Conservation (phyloP, 1,140 invertebrate species). For the Popillia japonica region DNA sequence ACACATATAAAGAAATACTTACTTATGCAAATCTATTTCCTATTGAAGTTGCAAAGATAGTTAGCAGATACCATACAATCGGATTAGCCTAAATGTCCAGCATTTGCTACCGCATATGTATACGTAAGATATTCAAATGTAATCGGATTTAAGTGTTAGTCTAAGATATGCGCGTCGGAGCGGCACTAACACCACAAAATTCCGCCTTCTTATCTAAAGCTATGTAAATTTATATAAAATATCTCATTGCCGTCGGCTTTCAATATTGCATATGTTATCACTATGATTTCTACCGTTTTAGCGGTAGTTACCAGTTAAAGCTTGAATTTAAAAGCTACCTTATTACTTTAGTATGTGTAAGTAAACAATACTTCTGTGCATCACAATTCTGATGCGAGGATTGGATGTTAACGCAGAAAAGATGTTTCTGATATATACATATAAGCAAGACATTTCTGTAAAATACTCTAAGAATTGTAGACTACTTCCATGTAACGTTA, state of each 20-base stretch:
- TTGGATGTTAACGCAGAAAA: too few relatives aligned
- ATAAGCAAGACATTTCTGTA: too few relatives aligned
- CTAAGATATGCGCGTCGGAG: background rate
- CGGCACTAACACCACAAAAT: background rate
- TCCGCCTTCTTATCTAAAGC: conserved; percentile 4
- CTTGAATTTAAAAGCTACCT: too few relatives aligned
- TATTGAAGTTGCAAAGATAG: conserved; percentile 10
- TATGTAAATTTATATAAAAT: conserved; percentile 13
- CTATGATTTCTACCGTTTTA: background rate
- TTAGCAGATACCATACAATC: background rate
- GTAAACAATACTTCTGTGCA: too few relatives aligned
- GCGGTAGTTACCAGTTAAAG: background rate
- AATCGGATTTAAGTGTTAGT: conserved; percentile 32
- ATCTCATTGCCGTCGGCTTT: background rate
- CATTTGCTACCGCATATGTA: background rate
- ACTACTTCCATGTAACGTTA: too few relatives aligned
- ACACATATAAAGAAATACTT: background rate
- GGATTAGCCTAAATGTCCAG: conserved; percentile 7
- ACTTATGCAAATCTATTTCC: conserved; percentile 22
- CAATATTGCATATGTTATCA: background rate
- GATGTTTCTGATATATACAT: too few relatives aligned
- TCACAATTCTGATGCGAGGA: too few relatives aligned
- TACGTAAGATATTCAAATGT: conserved; percentile 29
- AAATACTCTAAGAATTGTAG: too few relatives aligned
- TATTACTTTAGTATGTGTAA: too few relatives aligned